Percentiles rank a stretch among this genome's conserved stretches.
These are phyloP conservation scores for Drosophila pandora DNA, from an alignment of 1,140 invertebrate species.

Conservation along the genomic window DNA sequence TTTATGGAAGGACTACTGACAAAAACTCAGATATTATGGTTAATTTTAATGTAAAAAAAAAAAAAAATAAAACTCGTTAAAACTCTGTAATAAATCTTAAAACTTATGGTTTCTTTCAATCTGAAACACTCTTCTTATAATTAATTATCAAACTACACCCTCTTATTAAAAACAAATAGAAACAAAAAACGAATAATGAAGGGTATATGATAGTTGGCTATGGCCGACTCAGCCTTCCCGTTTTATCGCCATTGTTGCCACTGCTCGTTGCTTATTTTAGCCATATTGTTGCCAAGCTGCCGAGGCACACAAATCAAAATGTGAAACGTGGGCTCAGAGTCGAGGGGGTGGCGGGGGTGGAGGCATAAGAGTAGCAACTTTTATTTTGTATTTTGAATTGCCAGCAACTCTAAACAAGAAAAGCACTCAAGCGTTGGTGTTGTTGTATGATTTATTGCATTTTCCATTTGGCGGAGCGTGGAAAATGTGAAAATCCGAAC, in stretches of 20 bases:
- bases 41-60: too few species aligned
- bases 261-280: conserved; percentile 13
- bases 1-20: too few species aligned
- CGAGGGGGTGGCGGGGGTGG: background rate
- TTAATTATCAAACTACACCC: too few species aligned
- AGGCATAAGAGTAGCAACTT: conserved; percentile 28
- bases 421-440: conserved; percentile 34
- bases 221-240: background rate
- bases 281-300: conserved; percentile 51
- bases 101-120: too few species aligned
- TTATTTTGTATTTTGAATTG: conserved; percentile 19
- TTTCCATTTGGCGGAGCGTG: conserved; percentile 56
- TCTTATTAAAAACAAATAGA: too few species aligned
- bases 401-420: conserved; percentile 32
- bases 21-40: too few species aligned
- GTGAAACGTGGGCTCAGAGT: background rate
- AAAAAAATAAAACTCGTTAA: too few species aligned
- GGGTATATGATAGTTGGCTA: conserved; percentile 20
- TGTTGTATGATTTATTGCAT: conserved; percentile 52
- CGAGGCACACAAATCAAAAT: conserved; percentile 32
- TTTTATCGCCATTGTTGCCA: conserved; percentile 1
- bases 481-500: conserved; percentile 58
- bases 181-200: background rate
- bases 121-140: too few species aligned
- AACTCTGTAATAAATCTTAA: too few species aligned